Conservation (phyloP, 1,140 invertebrate species). For the Callitettix versicolor region DNA sequence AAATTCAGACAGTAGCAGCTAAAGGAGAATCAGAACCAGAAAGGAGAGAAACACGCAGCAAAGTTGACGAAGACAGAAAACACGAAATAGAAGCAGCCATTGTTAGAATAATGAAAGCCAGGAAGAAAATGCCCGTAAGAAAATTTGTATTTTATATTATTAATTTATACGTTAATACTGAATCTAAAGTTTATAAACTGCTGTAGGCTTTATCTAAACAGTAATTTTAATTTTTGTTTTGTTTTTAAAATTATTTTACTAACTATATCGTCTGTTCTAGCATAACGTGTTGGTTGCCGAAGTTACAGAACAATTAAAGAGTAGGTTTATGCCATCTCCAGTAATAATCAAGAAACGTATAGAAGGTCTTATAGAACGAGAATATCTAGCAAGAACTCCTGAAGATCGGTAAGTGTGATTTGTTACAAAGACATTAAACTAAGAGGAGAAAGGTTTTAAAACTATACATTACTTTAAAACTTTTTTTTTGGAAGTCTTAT, state of each 20-base stretch:
- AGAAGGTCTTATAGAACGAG: conserved; percentile 96
- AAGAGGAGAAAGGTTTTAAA: too few species aligned
- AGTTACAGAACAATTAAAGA: conserved; percentile 93
- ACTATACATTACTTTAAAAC: too few species aligned
- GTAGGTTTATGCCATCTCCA: conserved; percentile 92
- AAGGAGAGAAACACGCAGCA: conserved; percentile 90
- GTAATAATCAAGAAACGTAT: conserved; percentile 98
- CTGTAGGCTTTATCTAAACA: too few species aligned
- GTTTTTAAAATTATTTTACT: too few species aligned
- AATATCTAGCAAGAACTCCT: conserved; percentile 92
- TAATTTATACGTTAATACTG: too few species aligned
- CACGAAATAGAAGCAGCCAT: conserved; percentile 99
- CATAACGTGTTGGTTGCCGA: conserved; percentile 93
- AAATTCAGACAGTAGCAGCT: conserved; percentile 89
- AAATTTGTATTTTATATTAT: too few species aligned
- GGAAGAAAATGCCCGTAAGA: conserved; percentile 80
- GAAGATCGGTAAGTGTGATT: conserved; percentile 65
- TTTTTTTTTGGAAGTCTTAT: too few species aligned
- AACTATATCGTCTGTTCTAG: conserved; percentile 38
- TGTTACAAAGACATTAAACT: too few species aligned
- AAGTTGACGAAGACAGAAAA: conserved; percentile 97
- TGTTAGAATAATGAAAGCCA: conserved; percentile 98
- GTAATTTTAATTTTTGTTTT: too few species aligned
- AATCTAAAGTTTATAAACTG: too few species aligned
- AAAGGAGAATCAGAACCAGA: conserved; percentile 98